Conservation (phyloP, 2,797 vertebrate genomes). For the Amblyraja radiata region DNA sequence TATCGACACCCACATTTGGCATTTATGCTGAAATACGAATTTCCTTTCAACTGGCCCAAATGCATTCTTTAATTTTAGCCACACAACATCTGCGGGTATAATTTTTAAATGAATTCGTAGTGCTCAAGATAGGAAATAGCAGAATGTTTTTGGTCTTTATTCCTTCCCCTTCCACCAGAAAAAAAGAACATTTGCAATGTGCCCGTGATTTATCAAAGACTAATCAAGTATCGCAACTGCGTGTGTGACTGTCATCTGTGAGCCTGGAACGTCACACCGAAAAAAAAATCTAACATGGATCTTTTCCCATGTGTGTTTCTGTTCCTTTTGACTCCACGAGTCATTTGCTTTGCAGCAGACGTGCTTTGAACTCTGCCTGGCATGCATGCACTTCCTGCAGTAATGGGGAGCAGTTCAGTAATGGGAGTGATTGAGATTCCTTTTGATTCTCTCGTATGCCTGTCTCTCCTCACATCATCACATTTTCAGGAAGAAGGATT, state of each 20-base stretch:
- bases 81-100: not conserved
- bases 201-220: not conserved
- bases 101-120: not conserved
- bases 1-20: not conserved
- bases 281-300: not conserved
- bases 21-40: not conserved
- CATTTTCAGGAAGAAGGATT: conserved; percentile 59
- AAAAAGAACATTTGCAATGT: not conserved
- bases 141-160: no score
- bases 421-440: conserved; percentile 53
- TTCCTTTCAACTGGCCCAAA: not conserved
- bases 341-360: conserved; percentile 51
- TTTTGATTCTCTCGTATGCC: conserved; percentile 51
- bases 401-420: conserved; percentile 50
- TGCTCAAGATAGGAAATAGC: not conserved
- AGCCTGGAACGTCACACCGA: not conserved
- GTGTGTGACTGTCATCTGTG: not conserved
- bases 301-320: conserved; percentile 40
- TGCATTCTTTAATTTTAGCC: not conserved
- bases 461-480: conserved; percentile 63
- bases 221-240: not conserved
- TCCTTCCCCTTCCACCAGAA: no score
- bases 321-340: conserved; percentile 51
- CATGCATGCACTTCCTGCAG: conserved; percentile 46
- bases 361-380: conserved; percentile 53